Evolutionary conservation across 2,888 invertebrate species (phyloP), one percentile per base, ranked within the genome.

Genomic region (Oscheius sp.): DNA sequence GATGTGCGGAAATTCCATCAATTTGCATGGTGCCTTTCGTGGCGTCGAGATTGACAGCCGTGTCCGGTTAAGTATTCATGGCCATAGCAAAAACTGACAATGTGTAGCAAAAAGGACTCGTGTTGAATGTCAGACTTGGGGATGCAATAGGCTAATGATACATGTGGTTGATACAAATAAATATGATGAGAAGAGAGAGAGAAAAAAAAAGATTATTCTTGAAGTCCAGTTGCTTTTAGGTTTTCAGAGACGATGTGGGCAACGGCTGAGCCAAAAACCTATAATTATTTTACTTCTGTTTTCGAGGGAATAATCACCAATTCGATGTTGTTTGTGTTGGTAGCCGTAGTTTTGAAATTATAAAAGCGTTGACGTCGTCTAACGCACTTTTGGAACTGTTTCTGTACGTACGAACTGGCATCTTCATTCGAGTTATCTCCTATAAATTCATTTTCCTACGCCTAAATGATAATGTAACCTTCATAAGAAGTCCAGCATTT

Each of bases 311-410:
- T 50, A 61, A 52, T 12, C 58, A 77, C 79, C 71, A 71, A 61
- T 31, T 85, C 84, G 82, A 87, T 87, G 68, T 82, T 82, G 6
- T 80, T 73, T 29, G 86, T 85, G 69, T 88, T 87, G 15, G 87
- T 87, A 3, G 87, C 87, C 37, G 84, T 86, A 1, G 87, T 86
- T 25, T 86, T 81, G 69, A 79, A 81, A 25, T 72, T 61, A 63
- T 74, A 81, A 53, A 73, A 81, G 42, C 73, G 73, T 45, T 75
- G 74, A 31, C 84, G 80, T 31, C 76, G 80, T 3, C 85, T 86
- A 37, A 84, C 83, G 65, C 84, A 81, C 46, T 83, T 78, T 20
- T 81, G 74, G 70, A 87, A 87, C 71, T 84, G 75, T n/a, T 86
- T 84, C 50, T 83, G 81, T 48, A 87, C 84, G 67, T 75, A 85